Evolutionary conservation across 1,140 invertebrate species (phyloP).

Genomic region (Drosophila arawakana): DNA sequence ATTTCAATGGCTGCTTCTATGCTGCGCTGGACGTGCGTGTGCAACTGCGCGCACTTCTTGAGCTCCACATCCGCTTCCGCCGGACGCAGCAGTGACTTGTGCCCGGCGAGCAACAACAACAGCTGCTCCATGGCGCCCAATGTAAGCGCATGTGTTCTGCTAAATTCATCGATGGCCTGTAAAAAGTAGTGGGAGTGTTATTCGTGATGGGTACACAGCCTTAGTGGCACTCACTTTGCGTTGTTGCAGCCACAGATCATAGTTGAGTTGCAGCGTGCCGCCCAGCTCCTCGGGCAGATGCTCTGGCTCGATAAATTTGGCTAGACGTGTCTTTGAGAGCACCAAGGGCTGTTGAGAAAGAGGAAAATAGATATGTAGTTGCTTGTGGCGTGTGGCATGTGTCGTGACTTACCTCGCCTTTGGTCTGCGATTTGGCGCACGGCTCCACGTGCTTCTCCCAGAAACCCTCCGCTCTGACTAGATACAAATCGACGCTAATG

Average conservation of each 20-base stretch:
- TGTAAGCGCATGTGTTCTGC: constrained; percentile 85
- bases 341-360: constrained; percentile 86
- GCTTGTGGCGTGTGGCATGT: not conserved
- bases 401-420: constrained; percentile 86
- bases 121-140: constrained; percentile 86
- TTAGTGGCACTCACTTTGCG: constrained; percentile 87
- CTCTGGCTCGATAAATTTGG: constrained; percentile 89
- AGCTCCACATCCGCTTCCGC: constrained; percentile 85
- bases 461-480: constrained; percentile 89
- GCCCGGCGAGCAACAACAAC: constrained; percentile 84
- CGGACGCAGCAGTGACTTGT: constrained; percentile 84
- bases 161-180: constrained; percentile 88
- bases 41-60: constrained; percentile 84
- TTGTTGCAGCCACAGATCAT: constrained; percentile 93
- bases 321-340: constrained; percentile 88
- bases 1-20: constrained; percentile 78
- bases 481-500: constrained; percentile 86
- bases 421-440: constrained; percentile 88
- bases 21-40: constrained; percentile 82
- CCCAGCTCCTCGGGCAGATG: constrained; percentile 93
- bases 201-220: not conserved
- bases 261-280: constrained; percentile 91
- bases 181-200: not conserved
- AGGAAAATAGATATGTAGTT: not conserved
- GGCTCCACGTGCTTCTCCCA: constrained; percentile 91